A percentile compares a stretch with the other conserved stretches of the same genome.
Evolutionary conservation across 1,140 invertebrate species (phyloP).

Genomic region (Bombus waltoni): DNA sequence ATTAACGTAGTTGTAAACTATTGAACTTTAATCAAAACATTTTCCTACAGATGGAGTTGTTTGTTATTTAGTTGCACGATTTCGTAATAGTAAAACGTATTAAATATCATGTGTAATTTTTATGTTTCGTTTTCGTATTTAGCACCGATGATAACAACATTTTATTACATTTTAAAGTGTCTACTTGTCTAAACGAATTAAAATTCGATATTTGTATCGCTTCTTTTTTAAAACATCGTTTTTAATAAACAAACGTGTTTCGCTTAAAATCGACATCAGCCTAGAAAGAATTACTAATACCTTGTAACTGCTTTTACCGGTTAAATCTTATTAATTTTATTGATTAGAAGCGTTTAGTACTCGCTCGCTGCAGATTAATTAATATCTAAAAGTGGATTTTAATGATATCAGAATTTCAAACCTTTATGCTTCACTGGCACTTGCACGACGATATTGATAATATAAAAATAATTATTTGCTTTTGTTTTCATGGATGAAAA

Average conservation of each 20-base stretch:
- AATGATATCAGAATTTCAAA: neutral
- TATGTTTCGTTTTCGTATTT: too few relatives aligned
- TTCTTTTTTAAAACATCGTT: neutral
- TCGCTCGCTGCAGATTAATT: neutral
- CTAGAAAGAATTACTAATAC: neutral
- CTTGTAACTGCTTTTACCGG: neutral
- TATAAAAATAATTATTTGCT: neutral
- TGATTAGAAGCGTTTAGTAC: neutral
- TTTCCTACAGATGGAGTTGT: neutral
- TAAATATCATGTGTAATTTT: neutral
- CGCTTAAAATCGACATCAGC: neutral
- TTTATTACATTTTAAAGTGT: neutral
- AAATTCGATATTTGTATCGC: too few relatives aligned
- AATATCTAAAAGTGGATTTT: neutral
- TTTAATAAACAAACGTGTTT: neutral
- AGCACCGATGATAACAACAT: too few relatives aligned
- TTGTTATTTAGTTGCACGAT: too few relatives aligned
- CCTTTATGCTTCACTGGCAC: neutral
- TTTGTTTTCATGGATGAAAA: neutral
- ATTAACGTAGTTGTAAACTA: neutral
- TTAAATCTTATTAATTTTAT: neutral
- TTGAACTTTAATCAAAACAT: neutral
- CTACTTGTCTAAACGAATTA: too few relatives aligned
- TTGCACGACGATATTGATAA: too few relatives aligned
- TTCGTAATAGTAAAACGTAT: neutral